phyloP scores from a whole-genome alignment of 2,797 vertebrate species.

The Manis javanica region DNA sequence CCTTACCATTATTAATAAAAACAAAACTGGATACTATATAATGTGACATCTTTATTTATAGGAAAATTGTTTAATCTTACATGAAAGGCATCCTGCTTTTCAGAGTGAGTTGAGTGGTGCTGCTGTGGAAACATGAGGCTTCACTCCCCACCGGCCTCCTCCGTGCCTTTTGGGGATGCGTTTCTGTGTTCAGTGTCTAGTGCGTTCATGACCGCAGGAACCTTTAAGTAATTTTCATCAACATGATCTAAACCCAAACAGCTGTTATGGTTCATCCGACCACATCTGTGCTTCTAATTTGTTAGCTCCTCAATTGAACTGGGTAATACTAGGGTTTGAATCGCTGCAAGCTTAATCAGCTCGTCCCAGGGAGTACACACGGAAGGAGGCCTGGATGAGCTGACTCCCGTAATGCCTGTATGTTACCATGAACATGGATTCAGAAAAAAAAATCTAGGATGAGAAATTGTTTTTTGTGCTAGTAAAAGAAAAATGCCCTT shows the following conservation, averaged over 20 bases:
- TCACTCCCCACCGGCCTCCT: accelerated
- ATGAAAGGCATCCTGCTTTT: neutral
- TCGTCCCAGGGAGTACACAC: neutral
- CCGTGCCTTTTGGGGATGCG: neutral
- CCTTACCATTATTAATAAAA: neutral
- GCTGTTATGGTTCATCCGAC: neutral
- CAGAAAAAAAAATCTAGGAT: no score
- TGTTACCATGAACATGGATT: neutral
- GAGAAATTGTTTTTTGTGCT: neutral
- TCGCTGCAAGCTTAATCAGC: slow-evolving; percentile 9
- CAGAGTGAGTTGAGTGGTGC: accelerated
- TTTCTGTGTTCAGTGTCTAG: neutral
- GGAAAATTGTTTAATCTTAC: neutral
- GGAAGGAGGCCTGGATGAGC: neutral
- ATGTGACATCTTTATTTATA: neutral
- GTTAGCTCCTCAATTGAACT: neutral
- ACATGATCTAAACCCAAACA: neutral
- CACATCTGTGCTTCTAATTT: neutral
- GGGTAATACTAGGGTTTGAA: neutral
- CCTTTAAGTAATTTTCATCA: slow-evolving; percentile 22
- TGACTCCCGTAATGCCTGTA: neutral
- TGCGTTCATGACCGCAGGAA: neutral
- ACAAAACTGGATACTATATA: neutral
- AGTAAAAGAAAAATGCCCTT: neutral
- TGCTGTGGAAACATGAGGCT: accelerated